Conservation (phyloP, 1,140 invertebrate species). For the Pomacea maculata region DNA sequence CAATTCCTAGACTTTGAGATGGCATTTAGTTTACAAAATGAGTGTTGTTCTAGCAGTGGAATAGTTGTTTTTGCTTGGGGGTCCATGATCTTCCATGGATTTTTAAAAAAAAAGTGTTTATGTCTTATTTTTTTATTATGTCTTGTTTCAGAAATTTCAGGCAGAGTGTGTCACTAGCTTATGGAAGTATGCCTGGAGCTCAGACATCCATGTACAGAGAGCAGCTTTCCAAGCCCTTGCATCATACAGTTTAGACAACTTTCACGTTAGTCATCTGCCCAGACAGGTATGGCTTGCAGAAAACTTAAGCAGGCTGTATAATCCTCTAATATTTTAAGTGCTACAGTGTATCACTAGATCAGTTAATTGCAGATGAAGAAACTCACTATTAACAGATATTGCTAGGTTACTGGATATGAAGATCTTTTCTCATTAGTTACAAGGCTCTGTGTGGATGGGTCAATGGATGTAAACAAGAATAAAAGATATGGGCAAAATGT, state of each 20-base stretch:
- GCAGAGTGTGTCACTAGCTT: slow-evolving; percentile 36
- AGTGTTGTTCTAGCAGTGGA: no score
- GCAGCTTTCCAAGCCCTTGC: slow-evolving; percentile 50
- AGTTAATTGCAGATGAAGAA: no score
- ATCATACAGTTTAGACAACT: slow-evolving; percentile 35
- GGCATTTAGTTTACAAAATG: no score
- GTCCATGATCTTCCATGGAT: not conserved
- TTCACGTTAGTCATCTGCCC: slow-evolving; percentile 49
- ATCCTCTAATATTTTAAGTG: not conserved
- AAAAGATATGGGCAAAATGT: no score
- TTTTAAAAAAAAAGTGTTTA: not conserved
- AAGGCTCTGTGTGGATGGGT: no score
- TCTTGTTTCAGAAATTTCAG: slow-evolving; percentile 41
- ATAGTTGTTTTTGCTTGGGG: no score
- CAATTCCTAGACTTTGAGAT: no score
- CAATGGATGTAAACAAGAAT: no score
- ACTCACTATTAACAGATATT: no score
- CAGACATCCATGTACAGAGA: slow-evolving; percentile 27
- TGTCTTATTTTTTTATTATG: slow-evolving; percentile 1
- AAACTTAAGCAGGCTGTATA: not conserved
- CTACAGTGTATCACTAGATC: no score
- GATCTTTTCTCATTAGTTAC: no score
- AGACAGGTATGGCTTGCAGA: slow-evolving; percentile 26
- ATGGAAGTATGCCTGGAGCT: slow-evolving; percentile 44
- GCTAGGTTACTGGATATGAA: no score